Conservation (phyloP, 2,888 invertebrate genomes). For the Agrilus biguttatus region DNA sequence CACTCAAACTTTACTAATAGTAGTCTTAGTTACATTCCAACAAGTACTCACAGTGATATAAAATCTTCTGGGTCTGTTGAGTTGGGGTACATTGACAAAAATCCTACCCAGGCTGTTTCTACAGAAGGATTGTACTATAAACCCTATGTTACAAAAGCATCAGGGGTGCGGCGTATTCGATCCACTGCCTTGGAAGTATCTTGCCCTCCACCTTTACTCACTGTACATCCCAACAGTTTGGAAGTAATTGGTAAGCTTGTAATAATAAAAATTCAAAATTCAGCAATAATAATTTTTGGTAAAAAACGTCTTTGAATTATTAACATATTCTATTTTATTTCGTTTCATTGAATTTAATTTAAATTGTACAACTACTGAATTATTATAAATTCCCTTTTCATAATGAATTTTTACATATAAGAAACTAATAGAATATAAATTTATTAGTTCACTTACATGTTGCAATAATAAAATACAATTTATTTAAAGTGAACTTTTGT, state of each 20-base stretch:
- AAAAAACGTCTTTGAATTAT: neutral
- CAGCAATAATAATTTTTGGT: too few relatives aligned
- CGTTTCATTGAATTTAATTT: too few relatives aligned
- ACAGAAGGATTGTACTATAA: conserved; percentile 28
- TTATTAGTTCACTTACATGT: too few relatives aligned
- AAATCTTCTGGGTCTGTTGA: conserved; percentile 44
- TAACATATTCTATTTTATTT: too few relatives aligned
- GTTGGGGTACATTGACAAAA: conserved; percentile 34
- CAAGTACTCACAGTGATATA: conserved; percentile 34
- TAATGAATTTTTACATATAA: too few relatives aligned
- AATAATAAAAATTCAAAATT: too few relatives aligned
- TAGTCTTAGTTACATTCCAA: conserved; percentile 35
- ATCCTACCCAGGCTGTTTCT: conserved; percentile 26
- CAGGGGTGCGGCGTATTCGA: conserved; percentile 51
- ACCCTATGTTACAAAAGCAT: conserved; percentile 15
- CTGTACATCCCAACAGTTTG: conserved; percentile 69
- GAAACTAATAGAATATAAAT: too few relatives aligned
- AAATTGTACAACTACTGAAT: too few relatives aligned
- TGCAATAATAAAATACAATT: too few relatives aligned
- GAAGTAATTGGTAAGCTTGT: conserved; percentile 56
- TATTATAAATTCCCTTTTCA: too few relatives aligned
- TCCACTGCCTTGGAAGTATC: conserved; percentile 58
- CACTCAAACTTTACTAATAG: conserved; percentile 49
- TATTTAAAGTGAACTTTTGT: too few relatives aligned
- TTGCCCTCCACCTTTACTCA: conserved; percentile 55